These are phyloP conservation scores for Eledona agricola DNA, from an alignment of 2,888 invertebrate species.

Conservation along the genomic window DNA sequence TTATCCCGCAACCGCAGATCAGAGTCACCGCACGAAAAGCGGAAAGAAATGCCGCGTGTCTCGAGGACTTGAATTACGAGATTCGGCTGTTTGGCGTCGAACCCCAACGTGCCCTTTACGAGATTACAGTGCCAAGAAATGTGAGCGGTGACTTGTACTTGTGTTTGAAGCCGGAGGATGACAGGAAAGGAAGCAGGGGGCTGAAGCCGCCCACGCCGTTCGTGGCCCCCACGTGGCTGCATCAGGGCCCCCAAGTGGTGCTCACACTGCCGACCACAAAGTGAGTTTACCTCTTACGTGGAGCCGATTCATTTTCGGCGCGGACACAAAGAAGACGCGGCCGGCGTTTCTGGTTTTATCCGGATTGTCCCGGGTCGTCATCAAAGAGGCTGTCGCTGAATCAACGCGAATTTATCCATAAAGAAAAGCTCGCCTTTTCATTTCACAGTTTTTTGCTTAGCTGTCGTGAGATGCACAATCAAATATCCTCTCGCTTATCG, in stretches of 20 bases:
- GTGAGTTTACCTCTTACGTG: not conserved
- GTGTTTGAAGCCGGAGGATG: constrained; percentile 54
- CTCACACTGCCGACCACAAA: not conserved
- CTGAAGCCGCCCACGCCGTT: constrained; percentile 56
- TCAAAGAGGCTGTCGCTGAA: too few relatives aligned
- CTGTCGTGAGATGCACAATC: too few relatives aligned
- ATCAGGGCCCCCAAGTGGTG: constrained; percentile 61
- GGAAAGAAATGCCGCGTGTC: constrained; percentile 51
- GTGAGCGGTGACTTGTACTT: constrained; percentile 55
- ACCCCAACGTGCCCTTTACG: constrained; percentile 54
- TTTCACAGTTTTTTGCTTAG: too few relatives aligned
- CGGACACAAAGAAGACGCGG: not conserved
- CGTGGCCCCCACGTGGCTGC: constrained; percentile 61
- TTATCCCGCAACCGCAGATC: constrained; percentile 52
- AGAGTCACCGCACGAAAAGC: constrained; percentile 51
- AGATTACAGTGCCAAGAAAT: constrained; percentile 52
- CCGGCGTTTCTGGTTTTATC: constrained; percentile 34
- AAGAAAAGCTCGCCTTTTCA: too few relatives aligned
- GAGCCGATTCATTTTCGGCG: not conserved
- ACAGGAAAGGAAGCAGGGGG: too few relatives aligned
- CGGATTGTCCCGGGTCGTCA: constrained; percentile 36
- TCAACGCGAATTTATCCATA: too few relatives aligned
- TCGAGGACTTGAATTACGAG: constrained; percentile 50
- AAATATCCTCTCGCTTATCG: too few relatives aligned
- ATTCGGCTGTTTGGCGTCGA: too few relatives aligned